These are phyloP conservation scores for Rhingia rostrata DNA, from an alignment of 2,888 invertebrate genomes.

Conservation along the genomic window DNA sequence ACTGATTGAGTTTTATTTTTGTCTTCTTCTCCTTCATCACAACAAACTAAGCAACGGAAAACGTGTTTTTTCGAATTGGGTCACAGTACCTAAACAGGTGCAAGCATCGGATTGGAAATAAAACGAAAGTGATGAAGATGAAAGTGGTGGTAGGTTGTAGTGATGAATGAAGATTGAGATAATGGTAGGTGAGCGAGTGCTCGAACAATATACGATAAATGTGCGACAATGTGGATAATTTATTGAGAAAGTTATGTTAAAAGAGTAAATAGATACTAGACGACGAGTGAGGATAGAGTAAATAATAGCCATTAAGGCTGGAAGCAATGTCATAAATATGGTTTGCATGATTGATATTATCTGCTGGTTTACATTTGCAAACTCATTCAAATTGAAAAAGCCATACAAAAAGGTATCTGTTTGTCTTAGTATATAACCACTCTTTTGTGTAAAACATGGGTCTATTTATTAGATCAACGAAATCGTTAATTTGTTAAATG, in stretches of 20 bases:
- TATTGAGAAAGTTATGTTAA: constrained; percentile 55
- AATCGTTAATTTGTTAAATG: too few relatives aligned
- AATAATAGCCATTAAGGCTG: not conserved
- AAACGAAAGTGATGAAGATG: constrained; percentile 74
- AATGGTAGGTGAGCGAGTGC: constrained; percentile 65
- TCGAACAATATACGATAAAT: constrained; percentile 48
- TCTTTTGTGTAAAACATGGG: too few relatives aligned
- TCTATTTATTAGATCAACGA: too few relatives aligned
- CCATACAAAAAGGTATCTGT: too few relatives aligned
- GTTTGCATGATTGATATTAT: too few relatives aligned
- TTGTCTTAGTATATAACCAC: too few relatives aligned
- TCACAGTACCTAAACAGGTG: constrained; percentile 70
- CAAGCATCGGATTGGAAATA: constrained; percentile 67
- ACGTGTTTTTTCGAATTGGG: constrained; percentile 66
- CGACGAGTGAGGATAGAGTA: not conserved
- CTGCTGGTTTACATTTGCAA: too few relatives aligned
- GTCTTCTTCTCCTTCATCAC: constrained; percentile 38
- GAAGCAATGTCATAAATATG: too few relatives aligned
- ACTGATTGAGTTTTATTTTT: constrained; percentile 44
- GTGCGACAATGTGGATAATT: constrained; percentile 35
- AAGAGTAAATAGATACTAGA: constrained; percentile 5
- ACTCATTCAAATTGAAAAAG: too few relatives aligned
- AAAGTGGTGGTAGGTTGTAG: constrained; percentile 57
- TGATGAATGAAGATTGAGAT: constrained; percentile 58
- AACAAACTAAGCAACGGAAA: constrained; percentile 43